Evolutionary conservation across 2,888 invertebrate species (phyloP).

Genomic region (Zootermopsis nevadensis): DNA sequence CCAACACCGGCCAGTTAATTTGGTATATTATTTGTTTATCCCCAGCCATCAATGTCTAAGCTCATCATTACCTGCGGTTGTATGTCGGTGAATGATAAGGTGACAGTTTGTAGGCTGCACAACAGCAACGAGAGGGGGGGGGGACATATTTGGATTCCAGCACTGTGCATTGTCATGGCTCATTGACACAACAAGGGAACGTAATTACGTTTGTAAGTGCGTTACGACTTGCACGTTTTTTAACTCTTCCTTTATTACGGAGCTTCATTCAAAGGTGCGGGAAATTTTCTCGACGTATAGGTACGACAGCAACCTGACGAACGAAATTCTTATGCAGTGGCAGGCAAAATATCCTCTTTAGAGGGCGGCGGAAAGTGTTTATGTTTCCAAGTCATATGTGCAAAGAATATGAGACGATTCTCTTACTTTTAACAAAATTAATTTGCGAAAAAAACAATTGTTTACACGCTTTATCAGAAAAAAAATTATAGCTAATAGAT

Average conservation of each 20-base stretch:
- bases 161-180: background rate
- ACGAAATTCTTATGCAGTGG: no score
- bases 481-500: no score
- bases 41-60: background rate
- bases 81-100: background rate
- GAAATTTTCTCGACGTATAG: no score
- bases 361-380: no score
- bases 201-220: background rate
- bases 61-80: background rate
- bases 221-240: background rate
- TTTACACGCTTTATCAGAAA: no score
- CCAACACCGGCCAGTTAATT: background rate
- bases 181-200: background rate
- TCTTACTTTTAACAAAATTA: no score
- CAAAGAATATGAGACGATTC: no score
- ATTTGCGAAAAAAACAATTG: no score
- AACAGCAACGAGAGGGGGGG: no score
- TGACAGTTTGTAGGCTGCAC: background rate
- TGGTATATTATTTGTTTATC: background rate
- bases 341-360: no score
- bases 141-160: background rate
- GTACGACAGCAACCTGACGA: no score
- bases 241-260: background rate
- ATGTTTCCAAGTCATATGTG: no score
- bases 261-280: background rate